Base-by-base conservation (phyloP, 2,797 vertebrate genomes). In the Thripadectes ignobilis region DNA sequence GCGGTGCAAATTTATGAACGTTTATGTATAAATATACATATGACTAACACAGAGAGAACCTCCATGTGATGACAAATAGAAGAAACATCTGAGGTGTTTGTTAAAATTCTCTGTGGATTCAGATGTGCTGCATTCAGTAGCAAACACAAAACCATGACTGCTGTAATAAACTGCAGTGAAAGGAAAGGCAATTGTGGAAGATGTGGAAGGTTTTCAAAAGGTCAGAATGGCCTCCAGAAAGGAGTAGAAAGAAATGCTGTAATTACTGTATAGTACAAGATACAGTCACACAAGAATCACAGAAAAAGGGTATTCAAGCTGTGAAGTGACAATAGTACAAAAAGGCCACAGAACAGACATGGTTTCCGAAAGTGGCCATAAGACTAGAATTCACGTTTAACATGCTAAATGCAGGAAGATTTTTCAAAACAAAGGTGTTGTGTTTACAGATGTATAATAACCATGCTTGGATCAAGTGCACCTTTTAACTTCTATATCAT, bases 401-500 rank as follows among this genome's bases (percentile, higher is more conserved):
- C 26, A 1, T 32, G 20, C 22, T 34, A 71, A 84, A 72, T 15
- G 7, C 7, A 82, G 15, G 13, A 78, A 43, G 20, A 39, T 8
- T 14, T 5, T 68, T 82, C 10, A 75, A 78, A 81, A 39, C 34
- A 38, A 66, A 78, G 2, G 5, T 69, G 14, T 2, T 79, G 14
- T n/a, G 2, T n/a, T 66, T 78, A 52, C 19, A 48, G 45, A 41
- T 4, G 26, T 10, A 17, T 66, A 76, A 46, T 19, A 59, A 15
- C 5, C 0, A 1, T 34, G 6, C 9, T 62, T 51, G 23, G 1
- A 9, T 72, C 21, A 73, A 67, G 7, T 10, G 6, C 2, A 3
- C 4, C 11, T 59, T 89, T 77, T 52, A 83, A 26, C 8, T 61
- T 51, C n/a, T 69, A 7, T 30, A 32, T 21, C 5, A 18, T 6